A percentile compares a stretch with the other conserved stretches of the same genome.
phyloP scores from a whole-genome alignment of 2,113 vertebrate genomes.

The Phalacrocorax pelagicus region DNA sequence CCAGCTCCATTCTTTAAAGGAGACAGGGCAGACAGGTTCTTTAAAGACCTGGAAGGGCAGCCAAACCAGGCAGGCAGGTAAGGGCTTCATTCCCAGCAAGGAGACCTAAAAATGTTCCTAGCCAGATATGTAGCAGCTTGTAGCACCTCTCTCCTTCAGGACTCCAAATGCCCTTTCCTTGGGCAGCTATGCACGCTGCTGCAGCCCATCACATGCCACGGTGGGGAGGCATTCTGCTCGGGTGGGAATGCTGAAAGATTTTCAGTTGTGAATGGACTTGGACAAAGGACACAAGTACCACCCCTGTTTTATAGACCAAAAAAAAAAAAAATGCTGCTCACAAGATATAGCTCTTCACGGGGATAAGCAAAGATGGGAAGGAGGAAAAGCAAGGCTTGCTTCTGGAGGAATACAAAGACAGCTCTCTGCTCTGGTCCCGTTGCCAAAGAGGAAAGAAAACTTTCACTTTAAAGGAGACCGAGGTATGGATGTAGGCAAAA shows the following conservation, averaged over 20 bases:
- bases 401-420: neutral
- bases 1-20: neutral
- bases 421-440: neutral
- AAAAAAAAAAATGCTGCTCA: neutral
- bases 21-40: conserved; percentile 16
- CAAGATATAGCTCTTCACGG: neutral
- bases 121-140: neutral
- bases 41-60: conserved; percentile 7
- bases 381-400: neutral
- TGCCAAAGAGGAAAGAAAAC: neutral
- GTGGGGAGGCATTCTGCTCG: neutral
- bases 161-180: neutral
- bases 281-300: neutral
- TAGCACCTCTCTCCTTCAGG: neutral
- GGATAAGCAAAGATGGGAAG: neutral
- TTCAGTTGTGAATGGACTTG: neutral
- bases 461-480: neutral
- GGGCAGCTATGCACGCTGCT: neutral
- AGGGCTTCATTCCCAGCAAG: neutral
- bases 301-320: neutral
- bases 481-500: neutral
- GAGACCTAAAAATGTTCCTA: neutral
- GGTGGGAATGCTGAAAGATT: neutral
- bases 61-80: conserved; percentile 19
- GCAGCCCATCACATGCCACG: fast-evolving